Percentiles rank a stretch among this genome's conserved stretches.
phyloP scores from a whole-genome alignment of 2,888 invertebrate species.

The Drosophila diplacantha region DNA sequence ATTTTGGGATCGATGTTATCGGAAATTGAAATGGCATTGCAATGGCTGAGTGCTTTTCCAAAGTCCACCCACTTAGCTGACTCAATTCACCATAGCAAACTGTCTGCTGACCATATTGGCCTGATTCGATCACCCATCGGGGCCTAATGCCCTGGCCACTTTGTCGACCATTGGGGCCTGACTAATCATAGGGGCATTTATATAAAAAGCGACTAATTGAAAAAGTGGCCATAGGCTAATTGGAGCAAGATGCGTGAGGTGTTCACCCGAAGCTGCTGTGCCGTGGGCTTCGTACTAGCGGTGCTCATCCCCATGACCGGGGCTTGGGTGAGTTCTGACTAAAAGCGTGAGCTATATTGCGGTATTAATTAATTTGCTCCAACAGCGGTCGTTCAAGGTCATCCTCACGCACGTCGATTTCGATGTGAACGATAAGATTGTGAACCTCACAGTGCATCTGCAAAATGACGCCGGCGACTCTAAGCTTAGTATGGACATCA shows the following conservation, averaged over 20 bases:
- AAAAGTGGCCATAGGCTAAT: slow-evolving; percentile 52
- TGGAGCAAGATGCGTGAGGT: slow-evolving; percentile 50
- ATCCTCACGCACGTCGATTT: slow-evolving; percentile 60
- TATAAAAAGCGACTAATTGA: slow-evolving; percentile 52
- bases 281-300: slow-evolving; percentile 43
- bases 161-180: slow-evolving; percentile 54
- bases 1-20: slow-evolving; percentile 50
- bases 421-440: slow-evolving; percentile 58
- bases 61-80: slow-evolving; percentile 40
- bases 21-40: slow-evolving; percentile 8
- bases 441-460: slow-evolving; percentile 62
- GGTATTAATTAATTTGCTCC: neutral
- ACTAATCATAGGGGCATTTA: slow-evolving; percentile 35
- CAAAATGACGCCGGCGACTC: slow-evolving; percentile 61
- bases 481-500: slow-evolving; percentile 53
- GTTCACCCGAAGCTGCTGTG: slow-evolving; percentile 25
- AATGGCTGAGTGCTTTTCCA: slow-evolving; percentile 45
- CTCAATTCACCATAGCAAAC: slow-evolving; percentile 36
- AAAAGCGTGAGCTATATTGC: too few relatives aligned
- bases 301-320: slow-evolving; percentile 39
- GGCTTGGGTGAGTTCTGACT: slow-evolving; percentile 67
- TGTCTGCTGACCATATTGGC: neutral
- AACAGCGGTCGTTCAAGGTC: slow-evolving; percentile 72
- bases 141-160: slow-evolving; percentile 48
- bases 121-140: slow-evolving; percentile 1